A percentile compares a stretch with the other conserved stretches of the same genome.
Evolutionary conservation across 2,888 invertebrate species (phyloP).

Genomic region (Scaptomyza caliginosa): DNA sequence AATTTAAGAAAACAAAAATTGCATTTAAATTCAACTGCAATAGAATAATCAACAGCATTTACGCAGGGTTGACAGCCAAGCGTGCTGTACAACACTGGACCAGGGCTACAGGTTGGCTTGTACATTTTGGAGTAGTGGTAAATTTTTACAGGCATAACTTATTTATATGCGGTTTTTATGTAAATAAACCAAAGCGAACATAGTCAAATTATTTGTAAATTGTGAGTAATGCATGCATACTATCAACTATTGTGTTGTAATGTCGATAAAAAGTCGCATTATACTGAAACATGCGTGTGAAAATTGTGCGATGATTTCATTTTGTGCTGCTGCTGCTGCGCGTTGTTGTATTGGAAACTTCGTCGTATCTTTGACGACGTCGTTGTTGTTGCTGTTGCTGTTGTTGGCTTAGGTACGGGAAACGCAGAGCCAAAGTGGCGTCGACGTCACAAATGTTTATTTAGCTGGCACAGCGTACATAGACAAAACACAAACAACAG

Average conservation of each 20-base stretch:
- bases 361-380: conserved; percentile 64
- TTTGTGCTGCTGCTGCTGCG: conserved; percentile 66
- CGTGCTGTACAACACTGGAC: conserved; percentile 49
- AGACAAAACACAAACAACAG: conserved; percentile 36
- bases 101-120: conserved; percentile 65
- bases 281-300: conserved; percentile 30
- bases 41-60: conserved; percentile 17
- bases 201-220: conserved; percentile 62
- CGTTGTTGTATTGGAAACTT: conserved; percentile 79
- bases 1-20: conserved; percentile 10
- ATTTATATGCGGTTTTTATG: conserved; percentile 69
- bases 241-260: neutral
- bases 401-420: conserved; percentile 62
- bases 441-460: conserved; percentile 66
- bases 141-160: conserved; percentile 68
- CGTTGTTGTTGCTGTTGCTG: conserved; percentile 45
- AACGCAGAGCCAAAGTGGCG: conserved; percentile 51
- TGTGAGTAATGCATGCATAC: conserved; percentile 57
- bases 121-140: conserved; percentile 71
- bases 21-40: conserved; percentile 56
- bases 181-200: conserved; percentile 68
- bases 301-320: conserved; percentile 82
- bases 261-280: neutral
- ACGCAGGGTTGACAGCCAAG: conserved; percentile 29
- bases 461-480: conserved; percentile 45